Percentiles rank a stretch among this genome's conserved stretches.
These are phyloP conservation scores for Halichoerus grypus DNA, from an alignment of 2,113 vertebrate species.

Conservation along the genomic window DNA sequence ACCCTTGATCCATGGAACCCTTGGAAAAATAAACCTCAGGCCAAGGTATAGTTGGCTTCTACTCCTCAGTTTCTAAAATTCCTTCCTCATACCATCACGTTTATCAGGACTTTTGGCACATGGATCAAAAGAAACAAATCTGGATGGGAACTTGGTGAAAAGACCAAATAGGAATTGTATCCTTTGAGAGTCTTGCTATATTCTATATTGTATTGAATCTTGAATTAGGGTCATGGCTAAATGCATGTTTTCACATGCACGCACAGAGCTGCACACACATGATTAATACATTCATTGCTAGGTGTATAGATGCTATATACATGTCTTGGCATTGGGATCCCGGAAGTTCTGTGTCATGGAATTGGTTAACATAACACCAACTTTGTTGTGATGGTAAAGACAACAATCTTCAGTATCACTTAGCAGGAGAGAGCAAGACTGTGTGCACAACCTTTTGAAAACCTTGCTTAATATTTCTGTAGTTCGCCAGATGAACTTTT, in stretches of 20 bases:
- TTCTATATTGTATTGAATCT: not conserved
- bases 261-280: not conserved
- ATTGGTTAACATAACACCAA: not conserved
- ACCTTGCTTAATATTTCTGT: not conserved
- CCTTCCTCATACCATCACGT: not conserved
- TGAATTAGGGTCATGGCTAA: not conserved
- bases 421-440: not conserved
- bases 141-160: not conserved
- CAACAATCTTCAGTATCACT: not conserved
- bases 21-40: not conserved
- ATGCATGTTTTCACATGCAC: not conserved
- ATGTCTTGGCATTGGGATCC: not conserved
- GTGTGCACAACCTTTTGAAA: not conserved
- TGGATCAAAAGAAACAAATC: not conserved
- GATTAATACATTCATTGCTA: not conserved
- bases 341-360: not conserved
- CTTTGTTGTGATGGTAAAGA: not conserved
- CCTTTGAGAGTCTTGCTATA: not conserved
- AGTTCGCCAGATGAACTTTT: constrained; percentile 51
- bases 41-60: not conserved
- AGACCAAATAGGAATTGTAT: not conserved
- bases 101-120: not conserved
- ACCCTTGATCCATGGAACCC: not conserved
- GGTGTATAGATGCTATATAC: not conserved
- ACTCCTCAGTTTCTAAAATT: not conserved